Evolutionary conservation across 2,113 vertebrate genomes (phyloP).

Genomic region (Meleagris gallopavo): DNA sequence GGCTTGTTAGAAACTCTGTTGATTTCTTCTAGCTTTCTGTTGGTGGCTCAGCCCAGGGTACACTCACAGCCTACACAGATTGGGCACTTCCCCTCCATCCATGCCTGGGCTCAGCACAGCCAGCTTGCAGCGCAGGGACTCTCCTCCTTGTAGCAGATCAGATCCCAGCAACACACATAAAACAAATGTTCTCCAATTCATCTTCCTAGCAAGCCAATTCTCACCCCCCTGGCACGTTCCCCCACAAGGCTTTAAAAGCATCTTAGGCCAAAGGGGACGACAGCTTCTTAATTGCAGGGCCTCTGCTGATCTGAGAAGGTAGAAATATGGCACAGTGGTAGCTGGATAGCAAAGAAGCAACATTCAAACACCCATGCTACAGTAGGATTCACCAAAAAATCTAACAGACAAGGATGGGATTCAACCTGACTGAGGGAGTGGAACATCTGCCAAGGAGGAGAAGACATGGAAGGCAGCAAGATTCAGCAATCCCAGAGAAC

Average conservation of each 20-base stretch:
- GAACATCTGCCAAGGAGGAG: background rate
- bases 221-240: background rate
- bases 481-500: background rate
- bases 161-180: background rate
- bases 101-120: background rate
- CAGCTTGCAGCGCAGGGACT: background rate
- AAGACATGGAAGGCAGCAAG: background rate
- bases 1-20: background rate
- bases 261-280: background rate
- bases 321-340: background rate
- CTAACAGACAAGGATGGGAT: accelerated
- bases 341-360: background rate
- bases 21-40: background rate
- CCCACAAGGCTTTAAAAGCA: background rate
- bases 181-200: background rate
- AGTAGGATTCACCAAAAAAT: background rate
- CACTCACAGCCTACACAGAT: background rate
- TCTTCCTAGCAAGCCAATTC: background rate
- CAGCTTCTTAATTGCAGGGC: background rate
- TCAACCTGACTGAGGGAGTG: background rate
- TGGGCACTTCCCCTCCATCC: background rate
- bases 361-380: accelerated
- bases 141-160: background rate
- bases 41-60: background rate
- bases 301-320: background rate